Base-by-base conservation (phyloP, 2,113 vertebrate genomes). In the Labeo rohita region DNA sequence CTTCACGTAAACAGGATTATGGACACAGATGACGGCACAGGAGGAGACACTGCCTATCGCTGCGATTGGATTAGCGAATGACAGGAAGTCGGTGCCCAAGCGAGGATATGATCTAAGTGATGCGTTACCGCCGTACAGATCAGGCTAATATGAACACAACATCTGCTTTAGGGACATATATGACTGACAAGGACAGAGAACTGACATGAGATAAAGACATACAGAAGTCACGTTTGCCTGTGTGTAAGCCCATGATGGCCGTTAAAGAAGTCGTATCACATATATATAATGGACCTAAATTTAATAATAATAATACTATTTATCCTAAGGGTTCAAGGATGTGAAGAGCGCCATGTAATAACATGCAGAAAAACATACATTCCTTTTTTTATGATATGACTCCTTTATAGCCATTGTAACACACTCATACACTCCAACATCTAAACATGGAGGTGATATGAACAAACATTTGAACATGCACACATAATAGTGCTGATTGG, bases 1-100 rank as follows among this genome's bases (percentile, higher is more conserved):
- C 87, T 82, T 79, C 70, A 77, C 36, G 23, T 49, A 80, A 81
- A 85, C 45, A 54, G 70, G 83, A 80, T 85, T 85, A 85, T 7
- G 47, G 52, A 61, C 56, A 73, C n/a, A 80, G 45, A 63, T n/a
- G 8, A n/a, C 6, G 16, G 47, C 49, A 72, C 49, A 78, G 34
- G 77, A 63, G 52, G 77, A 80, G 77, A 43, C 28, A 4, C 77
- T 80, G 77, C 36, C 73, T 70, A 70, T 54, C 28, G 61, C 56
- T 59, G 73, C 21, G 18, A 82, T 83, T 78, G 75, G 72, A 88
- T 85, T 56, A 72, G 59, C 50, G 16, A 85, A 52, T 39, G 59
- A 76, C 59, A 84, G 68, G 52, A 85, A 87, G 28, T 49, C n/a
- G 11, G n/a, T 34, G 54, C 15, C 8, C 16, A n/a, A 50, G 77